Percentiles rank a stretch among this genome's conserved stretches.
Evolutionary conservation across 2,113 vertebrate genomes (phyloP).

Genomic region (Protobothrops mucrosquamatus): DNA sequence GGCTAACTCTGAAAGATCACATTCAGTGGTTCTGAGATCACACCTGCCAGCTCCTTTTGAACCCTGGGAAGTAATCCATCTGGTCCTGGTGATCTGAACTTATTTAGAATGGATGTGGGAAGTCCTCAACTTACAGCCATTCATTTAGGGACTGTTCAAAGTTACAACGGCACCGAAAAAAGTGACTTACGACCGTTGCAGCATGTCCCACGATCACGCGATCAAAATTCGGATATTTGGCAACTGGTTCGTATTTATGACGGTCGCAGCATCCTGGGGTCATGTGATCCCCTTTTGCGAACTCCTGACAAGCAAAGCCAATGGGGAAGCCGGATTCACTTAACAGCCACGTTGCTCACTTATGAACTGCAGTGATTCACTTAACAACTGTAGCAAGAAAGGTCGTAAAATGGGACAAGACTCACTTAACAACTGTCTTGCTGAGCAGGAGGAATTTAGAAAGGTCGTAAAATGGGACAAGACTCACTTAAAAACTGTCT

Average conservation of each 20-base stretch:
- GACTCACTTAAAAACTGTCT: too few species aligned
- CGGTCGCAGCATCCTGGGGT: too few species aligned
- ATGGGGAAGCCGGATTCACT: neutral
- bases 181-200: neutral
- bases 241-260: too few species aligned
- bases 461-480: neutral
- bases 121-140: neutral
- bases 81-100: neutral
- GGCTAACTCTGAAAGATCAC: neutral
- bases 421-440: too few species aligned
- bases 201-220: neutral
- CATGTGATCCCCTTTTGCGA: too few species aligned
- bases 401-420: neutral
- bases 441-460: neutral
- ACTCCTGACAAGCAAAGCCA: neutral
- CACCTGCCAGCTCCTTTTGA: neutral
- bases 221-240: too few species aligned
- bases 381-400: neutral
- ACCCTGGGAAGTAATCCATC: neutral
- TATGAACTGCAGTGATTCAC: neutral
- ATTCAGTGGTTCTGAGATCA: neutral
- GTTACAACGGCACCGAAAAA: neutral
- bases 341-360: neutral
- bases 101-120: neutral
- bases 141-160: neutral